Percentiles rank a stretch among this genome's conserved stretches.
These are phyloP conservation scores for Falco cherrug DNA, from an alignment of 2,797 vertebrate species.

Conservation along the genomic window DNA sequence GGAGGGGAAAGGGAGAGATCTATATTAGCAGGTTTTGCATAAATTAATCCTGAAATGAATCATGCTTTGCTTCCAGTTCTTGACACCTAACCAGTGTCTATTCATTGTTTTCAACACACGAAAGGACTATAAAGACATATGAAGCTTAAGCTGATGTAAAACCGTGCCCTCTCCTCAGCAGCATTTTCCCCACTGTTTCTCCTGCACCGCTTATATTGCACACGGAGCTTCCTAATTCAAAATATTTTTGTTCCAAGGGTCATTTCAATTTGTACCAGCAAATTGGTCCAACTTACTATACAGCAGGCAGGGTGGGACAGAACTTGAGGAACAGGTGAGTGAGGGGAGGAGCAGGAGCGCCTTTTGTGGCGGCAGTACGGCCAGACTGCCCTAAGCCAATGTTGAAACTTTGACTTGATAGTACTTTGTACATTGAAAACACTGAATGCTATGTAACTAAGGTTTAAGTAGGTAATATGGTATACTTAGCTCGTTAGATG, in stretches of 20 bases:
- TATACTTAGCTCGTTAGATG: not conserved
- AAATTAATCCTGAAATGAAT: constrained; percentile 28
- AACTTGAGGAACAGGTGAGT: not conserved
- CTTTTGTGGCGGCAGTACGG: not conserved
- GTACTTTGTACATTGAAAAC: not conserved
- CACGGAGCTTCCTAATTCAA: not conserved
- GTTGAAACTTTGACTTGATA: not conserved
- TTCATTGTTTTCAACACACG: not conserved
- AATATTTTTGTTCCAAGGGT: not conserved
- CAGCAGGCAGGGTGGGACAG: not conserved
- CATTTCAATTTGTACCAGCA: not conserved
- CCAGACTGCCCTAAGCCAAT: not conserved
- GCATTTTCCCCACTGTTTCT: not conserved
- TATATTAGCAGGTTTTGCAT: not conserved
- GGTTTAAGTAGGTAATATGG: not conserved
- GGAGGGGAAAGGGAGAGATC: not conserved
- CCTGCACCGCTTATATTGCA: not conserved
- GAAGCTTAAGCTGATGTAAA: not conserved
- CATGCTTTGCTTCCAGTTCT: not conserved
- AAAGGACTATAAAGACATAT: not conserved
- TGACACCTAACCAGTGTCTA: not conserved
- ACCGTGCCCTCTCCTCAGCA: not conserved
- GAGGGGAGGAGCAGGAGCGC: not conserved
- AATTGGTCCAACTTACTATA: not conserved
- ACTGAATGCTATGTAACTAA: not conserved